Percentiles rank a stretch among this genome's conserved stretches.
Conservation (phyloP, 2,797 vertebrate genomes). For the Erpetoichthys calabaricus region DNA sequence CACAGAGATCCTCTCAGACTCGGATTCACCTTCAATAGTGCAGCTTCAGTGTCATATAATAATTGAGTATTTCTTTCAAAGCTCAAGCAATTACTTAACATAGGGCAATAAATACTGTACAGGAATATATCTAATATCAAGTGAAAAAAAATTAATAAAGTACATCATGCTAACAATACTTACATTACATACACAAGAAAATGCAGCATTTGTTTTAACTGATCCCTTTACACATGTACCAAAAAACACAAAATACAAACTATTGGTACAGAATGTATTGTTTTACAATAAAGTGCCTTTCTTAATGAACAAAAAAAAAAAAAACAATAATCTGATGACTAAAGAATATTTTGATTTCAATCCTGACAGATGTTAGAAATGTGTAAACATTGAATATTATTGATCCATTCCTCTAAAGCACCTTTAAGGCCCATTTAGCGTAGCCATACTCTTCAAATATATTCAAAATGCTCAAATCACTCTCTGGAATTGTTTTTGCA, state of each 20-base stretch:
- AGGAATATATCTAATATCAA: conserved; percentile 48
- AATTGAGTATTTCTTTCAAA: conserved; percentile 35
- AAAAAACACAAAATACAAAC: conserved; percentile 26
- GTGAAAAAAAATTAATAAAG: conserved; percentile 34
- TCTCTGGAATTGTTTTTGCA: no score
- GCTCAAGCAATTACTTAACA: conserved; percentile 40
- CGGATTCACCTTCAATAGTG: conserved; percentile 38
- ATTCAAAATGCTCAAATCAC: no score
- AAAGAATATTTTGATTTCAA: conserved; percentile 8
- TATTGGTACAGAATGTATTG: conserved; percentile 19
- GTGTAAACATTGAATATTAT: conserved; percentile 14
- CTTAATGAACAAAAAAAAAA: conserved; percentile 16
- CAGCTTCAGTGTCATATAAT: conserved; percentile 40
- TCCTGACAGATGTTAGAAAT: conserved; percentile 17
- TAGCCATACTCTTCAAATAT: no score
- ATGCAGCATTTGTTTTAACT: conserved; percentile 33
- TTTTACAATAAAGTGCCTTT: conserved; percentile 36
- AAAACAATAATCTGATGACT: not conserved
- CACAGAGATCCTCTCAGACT: conserved; percentile 13
- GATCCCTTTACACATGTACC: conserved; percentile 35
- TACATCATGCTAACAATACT: conserved; percentile 36
- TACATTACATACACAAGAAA: conserved; percentile 29
- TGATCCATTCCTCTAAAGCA: no score
- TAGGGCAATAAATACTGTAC: conserved; percentile 67
- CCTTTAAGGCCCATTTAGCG: no score